These are phyloP conservation scores for Sarcophaga subvicina DNA, from an alignment of 2,888 invertebrate species.

Conservation along the genomic window DNA sequence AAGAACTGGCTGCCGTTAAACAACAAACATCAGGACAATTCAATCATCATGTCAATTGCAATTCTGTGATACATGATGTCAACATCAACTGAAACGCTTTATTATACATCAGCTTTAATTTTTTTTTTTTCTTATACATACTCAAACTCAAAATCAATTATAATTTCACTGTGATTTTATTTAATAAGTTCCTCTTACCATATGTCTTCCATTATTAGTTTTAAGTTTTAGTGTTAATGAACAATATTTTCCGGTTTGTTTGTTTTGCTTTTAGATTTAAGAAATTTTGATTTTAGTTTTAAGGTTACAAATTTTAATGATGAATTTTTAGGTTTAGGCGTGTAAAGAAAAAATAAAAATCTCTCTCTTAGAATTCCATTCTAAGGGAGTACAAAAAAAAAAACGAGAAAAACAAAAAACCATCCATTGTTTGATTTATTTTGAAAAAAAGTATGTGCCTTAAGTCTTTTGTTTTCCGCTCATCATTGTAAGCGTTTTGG, in stretches of 20 bases:
- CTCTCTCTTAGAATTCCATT: too few species aligned
- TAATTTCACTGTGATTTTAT: too few species aligned
- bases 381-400: neutral
- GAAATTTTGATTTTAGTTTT: too few species aligned
- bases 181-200: neutral
- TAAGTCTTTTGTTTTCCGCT: neutral
- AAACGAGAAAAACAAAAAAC: constrained; percentile 5
- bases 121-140: neutral
- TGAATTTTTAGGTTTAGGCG: constrained; percentile 11
- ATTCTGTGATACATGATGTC: too few species aligned
- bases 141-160: neutral
- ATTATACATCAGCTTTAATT: constrained; percentile 42
- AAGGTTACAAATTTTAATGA: neutral
- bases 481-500: too few species aligned
- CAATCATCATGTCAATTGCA: too few species aligned
- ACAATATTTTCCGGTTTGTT: constrained; percentile 58
- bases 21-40: too few species aligned
- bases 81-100: constrained; percentile 28
- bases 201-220: constrained; percentile 64
- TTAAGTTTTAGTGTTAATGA: constrained; percentile 25
- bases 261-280: constrained; percentile 62
- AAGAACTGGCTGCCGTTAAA: too few species aligned
- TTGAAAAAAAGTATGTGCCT: neutral
- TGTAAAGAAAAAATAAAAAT: constrained; percentile 22
- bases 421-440: constrained; percentile 1